These are phyloP conservation scores for Epistrophe grossulariae DNA, from an alignment of 2,888 invertebrate species.

Conservation along the genomic window DNA sequence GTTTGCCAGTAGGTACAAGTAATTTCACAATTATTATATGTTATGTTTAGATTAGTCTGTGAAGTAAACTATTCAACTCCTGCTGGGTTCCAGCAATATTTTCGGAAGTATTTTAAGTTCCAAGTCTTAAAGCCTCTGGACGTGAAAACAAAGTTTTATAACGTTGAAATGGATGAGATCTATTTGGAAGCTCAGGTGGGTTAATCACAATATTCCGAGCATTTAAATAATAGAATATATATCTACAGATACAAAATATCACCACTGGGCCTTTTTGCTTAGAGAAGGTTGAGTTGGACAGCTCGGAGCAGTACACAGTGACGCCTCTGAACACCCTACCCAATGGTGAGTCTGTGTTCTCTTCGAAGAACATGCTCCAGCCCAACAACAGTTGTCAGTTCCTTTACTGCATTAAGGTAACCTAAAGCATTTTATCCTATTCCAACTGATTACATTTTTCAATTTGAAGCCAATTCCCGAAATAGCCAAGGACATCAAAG, in stretches of 20 bases:
- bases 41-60: constrained; percentile 92
- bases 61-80: constrained; percentile 95
- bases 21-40: background rate
- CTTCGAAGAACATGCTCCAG: constrained; percentile 91
- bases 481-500: constrained; percentile 90
- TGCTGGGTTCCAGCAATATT: constrained; percentile 90
- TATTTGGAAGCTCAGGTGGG: constrained; percentile 88
- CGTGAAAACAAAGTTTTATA: constrained; percentile 99
- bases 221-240: no score
- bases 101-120: constrained; percentile 99
- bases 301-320: constrained; percentile 94
- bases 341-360: constrained; percentile 90
- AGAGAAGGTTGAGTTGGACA: constrained; percentile 96
- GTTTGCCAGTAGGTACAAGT: background rate
- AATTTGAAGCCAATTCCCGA: constrained; percentile 87
- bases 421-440: background rate
- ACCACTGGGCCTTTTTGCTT: constrained; percentile 96
- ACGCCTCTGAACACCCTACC: constrained; percentile 89
- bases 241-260: constrained; percentile 92
- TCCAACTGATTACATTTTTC: background rate
- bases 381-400: constrained; percentile 97
- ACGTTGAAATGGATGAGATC: constrained; percentile 93
- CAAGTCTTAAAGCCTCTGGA: constrained; percentile 98
- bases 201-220: constrained; percentile 7
- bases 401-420: constrained; percentile 92